Evolutionary conservation across 2,888 invertebrate species (phyloP).

Genomic region (Synergus gifuensis): DNA sequence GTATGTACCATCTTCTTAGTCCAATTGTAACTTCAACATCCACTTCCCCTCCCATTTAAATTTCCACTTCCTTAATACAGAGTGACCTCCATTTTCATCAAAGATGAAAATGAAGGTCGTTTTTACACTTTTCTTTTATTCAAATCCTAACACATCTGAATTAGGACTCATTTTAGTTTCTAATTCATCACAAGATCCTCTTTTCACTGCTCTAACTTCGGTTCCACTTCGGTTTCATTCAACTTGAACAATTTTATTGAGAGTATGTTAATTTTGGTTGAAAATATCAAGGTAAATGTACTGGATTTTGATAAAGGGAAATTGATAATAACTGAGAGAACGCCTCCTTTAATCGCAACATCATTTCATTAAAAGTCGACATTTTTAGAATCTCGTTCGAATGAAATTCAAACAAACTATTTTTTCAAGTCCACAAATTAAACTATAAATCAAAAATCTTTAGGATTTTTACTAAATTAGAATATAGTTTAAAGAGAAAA

Average conservation of each 20-base stretch:
- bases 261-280: background rate
- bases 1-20: constrained; percentile 53
- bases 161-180: too few species aligned
- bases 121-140: background rate
- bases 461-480: too few species aligned
- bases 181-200: too few species aligned
- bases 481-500: too few species aligned
- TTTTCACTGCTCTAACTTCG: too few species aligned
- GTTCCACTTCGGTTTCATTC: background rate
- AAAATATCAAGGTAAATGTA: background rate
- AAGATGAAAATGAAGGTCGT: background rate
- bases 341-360: background rate
- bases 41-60: background rate
- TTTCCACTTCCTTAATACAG: background rate
- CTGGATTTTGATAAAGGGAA: background rate
- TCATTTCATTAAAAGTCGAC: background rate
- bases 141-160: too few species aligned
- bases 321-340: background rate
- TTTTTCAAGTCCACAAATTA: too few species aligned
- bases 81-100: background rate
- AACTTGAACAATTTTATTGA: background rate
- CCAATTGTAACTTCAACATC: background rate
- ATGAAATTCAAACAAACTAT: background rate
- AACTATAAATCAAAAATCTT: too few species aligned
- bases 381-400: background rate